Conservation (phyloP, 2,797 vertebrate genomes). For the Mormyrus hasselquistii region DNA sequence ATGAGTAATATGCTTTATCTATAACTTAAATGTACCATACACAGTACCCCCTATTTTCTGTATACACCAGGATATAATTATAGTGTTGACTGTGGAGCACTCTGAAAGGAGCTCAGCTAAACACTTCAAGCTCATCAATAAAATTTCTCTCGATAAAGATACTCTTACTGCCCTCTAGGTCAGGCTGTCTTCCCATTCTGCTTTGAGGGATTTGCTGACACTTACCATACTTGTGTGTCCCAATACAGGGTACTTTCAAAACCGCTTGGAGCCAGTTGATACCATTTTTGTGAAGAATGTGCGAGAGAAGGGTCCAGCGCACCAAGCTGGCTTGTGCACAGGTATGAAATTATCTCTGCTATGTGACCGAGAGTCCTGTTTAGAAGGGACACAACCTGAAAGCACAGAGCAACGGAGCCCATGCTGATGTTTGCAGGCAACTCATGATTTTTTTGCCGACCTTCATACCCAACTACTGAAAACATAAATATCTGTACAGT, state of each 20-base stretch:
- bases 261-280: slow-evolving; percentile 86
- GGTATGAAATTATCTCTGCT: slow-evolving; percentile 56
- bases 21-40: not conserved
- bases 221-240: not conserved
- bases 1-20: not conserved
- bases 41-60: not conserved
- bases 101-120: not conserved
- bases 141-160: not conserved
- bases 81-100: not conserved
- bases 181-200: not conserved
- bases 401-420: not conserved
- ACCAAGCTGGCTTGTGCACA: slow-evolving; percentile 80
- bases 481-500: not conserved
- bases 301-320: slow-evolving; percentile 80
- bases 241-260: slow-evolving; percentile 49
- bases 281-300: slow-evolving; percentile 97
- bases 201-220: not conserved
- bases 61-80: not conserved
- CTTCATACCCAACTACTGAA: not conserved
- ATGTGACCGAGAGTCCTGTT: not conserved
- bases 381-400: not conserved
- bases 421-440: not conserved
- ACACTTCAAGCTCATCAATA: not conserved
- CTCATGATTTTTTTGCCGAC: not conserved
- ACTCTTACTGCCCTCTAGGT: not conserved